Evolutionary conservation across 1,140 invertebrate genomes (phyloP).

Genomic region (Bombus consobrinus): DNA sequence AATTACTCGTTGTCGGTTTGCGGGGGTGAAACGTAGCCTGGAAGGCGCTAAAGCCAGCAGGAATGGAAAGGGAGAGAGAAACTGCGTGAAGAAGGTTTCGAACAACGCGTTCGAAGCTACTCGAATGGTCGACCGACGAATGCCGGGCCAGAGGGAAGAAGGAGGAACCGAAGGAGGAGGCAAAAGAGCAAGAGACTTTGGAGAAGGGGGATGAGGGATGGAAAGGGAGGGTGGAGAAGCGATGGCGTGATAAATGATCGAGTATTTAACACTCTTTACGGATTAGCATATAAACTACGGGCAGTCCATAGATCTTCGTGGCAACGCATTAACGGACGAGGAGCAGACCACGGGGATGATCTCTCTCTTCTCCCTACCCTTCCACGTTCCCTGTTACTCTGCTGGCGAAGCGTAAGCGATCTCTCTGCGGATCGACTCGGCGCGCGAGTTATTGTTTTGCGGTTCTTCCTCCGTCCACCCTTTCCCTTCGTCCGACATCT

Average conservation of each 20-base stretch:
- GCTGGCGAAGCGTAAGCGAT: conserved; percentile 62
- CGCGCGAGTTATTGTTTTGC: conserved; percentile 69
- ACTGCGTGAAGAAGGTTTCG: not conserved
- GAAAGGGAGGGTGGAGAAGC: conserved; percentile 57
- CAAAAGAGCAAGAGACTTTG: conserved; percentile 41
- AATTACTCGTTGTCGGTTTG: conserved; percentile 48
- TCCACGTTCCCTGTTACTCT: conserved; percentile 7
- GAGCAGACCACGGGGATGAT: conserved; percentile 75
- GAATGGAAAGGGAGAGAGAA: conserved; percentile 23
- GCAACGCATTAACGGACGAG: conserved; percentile 82
- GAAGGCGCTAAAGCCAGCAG: not conserved
- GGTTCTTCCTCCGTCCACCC: conserved; percentile 5
- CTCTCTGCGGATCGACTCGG: conserved; percentile 53
- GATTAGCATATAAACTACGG: conserved; percentile 84
- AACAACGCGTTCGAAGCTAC: conserved; percentile 36
- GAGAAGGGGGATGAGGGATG: not conserved
- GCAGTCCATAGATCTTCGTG: conserved; percentile 83
- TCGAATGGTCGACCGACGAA: conserved; percentile 47
- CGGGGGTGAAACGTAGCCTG: conserved; percentile 18
- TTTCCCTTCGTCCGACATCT: not conserved
- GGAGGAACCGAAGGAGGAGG: conserved; percentile 20
- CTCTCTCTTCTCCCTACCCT: conserved; percentile 40
- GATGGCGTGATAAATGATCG: conserved; percentile 83
- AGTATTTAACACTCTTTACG: conserved; percentile 84
- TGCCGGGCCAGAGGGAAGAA: conserved; percentile 49